A percentile compares a stretch with the other conserved stretches of the same genome.
Evolutionary conservation across 2,797 vertebrate species (phyloP).

Genomic region (Pelodytes ibericus): DNA sequence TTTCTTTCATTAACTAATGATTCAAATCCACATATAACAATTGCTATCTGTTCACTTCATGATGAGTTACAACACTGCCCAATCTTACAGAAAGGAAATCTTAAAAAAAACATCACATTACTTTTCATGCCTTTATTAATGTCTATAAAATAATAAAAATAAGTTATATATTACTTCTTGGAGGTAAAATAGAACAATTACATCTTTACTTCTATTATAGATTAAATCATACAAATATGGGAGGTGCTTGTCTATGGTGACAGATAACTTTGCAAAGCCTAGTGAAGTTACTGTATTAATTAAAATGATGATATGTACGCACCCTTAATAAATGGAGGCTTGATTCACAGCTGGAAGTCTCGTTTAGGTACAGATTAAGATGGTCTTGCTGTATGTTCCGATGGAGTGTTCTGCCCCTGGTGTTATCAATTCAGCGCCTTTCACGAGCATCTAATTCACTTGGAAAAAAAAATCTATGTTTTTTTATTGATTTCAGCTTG

Average conservation of each 20-base stretch:
- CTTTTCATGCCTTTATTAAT: too few relatives aligned
- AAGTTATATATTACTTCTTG: too few relatives aligned
- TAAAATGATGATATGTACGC: constrained; percentile 41
- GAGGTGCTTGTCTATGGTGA: background rate
- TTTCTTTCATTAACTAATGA: too few relatives aligned
- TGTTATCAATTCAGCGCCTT: constrained; percentile 57
- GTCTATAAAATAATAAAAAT: too few relatives aligned
- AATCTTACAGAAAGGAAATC: too few relatives aligned
- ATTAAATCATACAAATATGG: too few relatives aligned
- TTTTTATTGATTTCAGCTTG: constrained; percentile 57
- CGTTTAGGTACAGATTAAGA: constrained; percentile 44
- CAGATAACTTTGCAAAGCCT: constrained; percentile 57
- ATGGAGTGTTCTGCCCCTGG: constrained; percentile 47
- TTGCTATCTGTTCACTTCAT: too few relatives aligned
- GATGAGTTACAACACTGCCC: too few relatives aligned
- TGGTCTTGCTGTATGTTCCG: constrained; percentile 40
- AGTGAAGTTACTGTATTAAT: constrained; percentile 25
- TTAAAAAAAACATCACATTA: too few relatives aligned
- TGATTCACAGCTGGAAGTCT: constrained; percentile 37
- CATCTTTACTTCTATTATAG: too few relatives aligned
- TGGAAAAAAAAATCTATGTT: constrained; percentile 57
- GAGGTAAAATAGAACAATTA: too few relatives aligned
- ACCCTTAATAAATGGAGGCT: constrained; percentile 40
- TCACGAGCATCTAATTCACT: constrained; percentile 57
- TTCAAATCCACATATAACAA: too few relatives aligned